Evolutionary conservation across 2,797 vertebrate genomes (phyloP).

Genomic region (Onychomys leucogaster): DNA sequence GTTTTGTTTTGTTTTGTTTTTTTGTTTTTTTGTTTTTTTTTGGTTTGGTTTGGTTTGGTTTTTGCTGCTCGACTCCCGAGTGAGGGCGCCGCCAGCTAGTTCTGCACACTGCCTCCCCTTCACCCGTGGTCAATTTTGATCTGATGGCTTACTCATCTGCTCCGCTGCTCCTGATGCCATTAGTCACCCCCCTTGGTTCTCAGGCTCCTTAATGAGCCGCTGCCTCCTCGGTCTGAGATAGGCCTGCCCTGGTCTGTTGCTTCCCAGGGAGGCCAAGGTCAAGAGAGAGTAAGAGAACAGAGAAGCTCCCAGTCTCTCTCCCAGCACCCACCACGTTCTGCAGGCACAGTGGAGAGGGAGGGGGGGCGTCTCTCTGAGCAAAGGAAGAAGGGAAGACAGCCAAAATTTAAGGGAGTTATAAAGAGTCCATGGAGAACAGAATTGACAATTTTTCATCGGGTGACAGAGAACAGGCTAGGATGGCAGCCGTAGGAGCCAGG

Average conservation of each 20-base stretch:
- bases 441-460: neutral
- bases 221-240: constrained; percentile 47
- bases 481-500: neutral
- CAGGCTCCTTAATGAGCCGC: constrained; percentile 70
- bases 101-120: neutral
- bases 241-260: constrained; percentile 44
- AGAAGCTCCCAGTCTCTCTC: neutral
- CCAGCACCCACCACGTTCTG: neutral
- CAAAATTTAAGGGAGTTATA: constrained; percentile 28
- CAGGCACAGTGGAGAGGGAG: neutral
- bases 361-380: neutral
- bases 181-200: constrained; percentile 57
- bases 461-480: neutral
- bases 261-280: constrained; percentile 46
- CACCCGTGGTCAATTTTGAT: constrained; percentile 20
- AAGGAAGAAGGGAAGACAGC: constrained; percentile 30
- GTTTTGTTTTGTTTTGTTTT: no score
- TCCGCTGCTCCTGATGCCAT: constrained; percentile 59
- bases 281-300: neutral
- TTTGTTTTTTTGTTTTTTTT: no score
- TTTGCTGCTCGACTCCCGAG: neutral
- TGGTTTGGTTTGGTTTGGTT: neutral
- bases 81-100: neutral
- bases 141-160: constrained; percentile 35
- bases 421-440: neutral